Evolutionary conservation across 2,888 invertebrate species (phyloP), one percentile per base, ranked within the genome.

Genomic region (Myathropa florea): DNA sequence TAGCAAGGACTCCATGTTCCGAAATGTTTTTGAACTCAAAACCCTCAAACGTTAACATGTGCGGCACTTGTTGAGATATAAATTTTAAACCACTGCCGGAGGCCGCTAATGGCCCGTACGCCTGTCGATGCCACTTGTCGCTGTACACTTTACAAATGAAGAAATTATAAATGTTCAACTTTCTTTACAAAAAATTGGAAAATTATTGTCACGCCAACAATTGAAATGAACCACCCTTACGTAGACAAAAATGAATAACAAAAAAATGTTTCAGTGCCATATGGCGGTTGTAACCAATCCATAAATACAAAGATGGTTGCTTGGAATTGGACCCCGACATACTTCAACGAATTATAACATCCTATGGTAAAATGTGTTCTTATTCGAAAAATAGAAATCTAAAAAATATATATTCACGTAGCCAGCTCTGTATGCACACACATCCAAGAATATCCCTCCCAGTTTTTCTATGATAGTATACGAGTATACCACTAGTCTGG

Each of bases 51-150:
- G 18, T 46, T 7, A 46, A 46, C 46, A 46, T 18, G 46, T 46
- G 46, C 46, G 7, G 6, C 18, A 46, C 46, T 46, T 46, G 46
- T 46, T 46, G 46, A 46, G n/a, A 46, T 7, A 46, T 46, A 46
- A 46, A 46, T 46, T 46, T n/a, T 0, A 26, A 75, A 46, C 57
- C 39, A 59, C 30, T 23, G 46, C 30, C 65, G 59, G 65, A 39
- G 36, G 57, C 36, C 18, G 33, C 71, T 55, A 72, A 64, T 77
- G 59, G 23, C 57, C 21, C 12, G 24, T 46, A 7, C 26, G 59
- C 53, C 63, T 80, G 71, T 85, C 85, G 53, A 73, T 65, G 30
- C 64, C 73, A 85, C 85, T 81, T 85, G 81, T 78, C 77, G 55
- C 55, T 55, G 23, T 55, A n/a, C 36, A 21, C 78, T 59, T 71